Base-by-base conservation (phyloP, 2,888 invertebrate species). In the Stegophylla sp. region DNA sequence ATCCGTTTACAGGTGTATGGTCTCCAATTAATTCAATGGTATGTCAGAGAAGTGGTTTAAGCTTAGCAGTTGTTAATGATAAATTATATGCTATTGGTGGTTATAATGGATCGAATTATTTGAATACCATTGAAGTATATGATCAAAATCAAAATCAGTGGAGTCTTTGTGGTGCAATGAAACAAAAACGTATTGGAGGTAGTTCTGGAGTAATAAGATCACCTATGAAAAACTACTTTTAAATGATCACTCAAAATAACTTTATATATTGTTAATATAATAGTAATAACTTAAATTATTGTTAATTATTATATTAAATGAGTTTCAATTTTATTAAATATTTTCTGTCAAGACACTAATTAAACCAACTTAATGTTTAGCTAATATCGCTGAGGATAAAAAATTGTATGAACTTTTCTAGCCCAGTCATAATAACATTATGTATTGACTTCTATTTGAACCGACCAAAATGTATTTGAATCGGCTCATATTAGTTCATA, bases 21-120 rank as follows among this genome's bases (percentile, higher is more conserved):
- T 95, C 95, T 86, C 97, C 98, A 0, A 97, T 99, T 85, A 97
- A 98, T 64, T 98, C 98, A 64, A 99, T 99, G 98, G 98, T 96
- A 84, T 97, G 97, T 3, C 90, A 98, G 84, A 90, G 99, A 86
- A 96, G 96, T 88, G 98, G 99, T 87, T 97, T 94, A 88, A 98
- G 98, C 23, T 89, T 99, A 83, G 98, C 98, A 48, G 98, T 99
- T 7, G 98, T 99, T 23, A 98, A 99, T 88, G 97, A 97, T 0
- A 95, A 97, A 86, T 88, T 98, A 77, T 98, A 97, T 89, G 98
- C 98, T 45, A 98, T 98, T 72, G 99, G 98, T 61, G 98, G 98
- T 23, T 99, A 98, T 88, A 97, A 97, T 89, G 98, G 98, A 23
- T 96, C 97, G 79, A 97, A 97, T 34, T 99, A 99, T 87, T 90